phyloP scores from a whole-genome alignment of 2,888 invertebrate genomes.

The Tanaodytes sp. region DNA sequence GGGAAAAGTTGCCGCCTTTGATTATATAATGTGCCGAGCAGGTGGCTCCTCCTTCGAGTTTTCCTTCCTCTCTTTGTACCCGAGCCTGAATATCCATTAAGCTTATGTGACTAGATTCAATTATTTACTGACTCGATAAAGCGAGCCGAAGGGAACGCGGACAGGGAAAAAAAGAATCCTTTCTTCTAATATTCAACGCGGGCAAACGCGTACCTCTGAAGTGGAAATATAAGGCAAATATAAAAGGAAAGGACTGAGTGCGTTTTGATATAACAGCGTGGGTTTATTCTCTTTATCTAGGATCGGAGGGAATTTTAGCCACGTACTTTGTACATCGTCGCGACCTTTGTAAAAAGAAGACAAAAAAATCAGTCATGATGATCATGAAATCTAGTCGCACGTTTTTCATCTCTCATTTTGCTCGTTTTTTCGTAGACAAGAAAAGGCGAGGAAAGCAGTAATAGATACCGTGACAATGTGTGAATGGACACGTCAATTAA shows the following conservation, averaged over 20 bases:
- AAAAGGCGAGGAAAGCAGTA: too few species aligned
- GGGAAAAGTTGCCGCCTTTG: conserved; percentile 48
- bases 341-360: too few species aligned
- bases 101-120: conserved; percentile 49
- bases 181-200: conserved; percentile 46
- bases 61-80: conserved; percentile 34
- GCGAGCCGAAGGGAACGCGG: conserved; percentile 11
- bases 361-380: conserved; percentile 22
- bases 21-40: conserved; percentile 53
- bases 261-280: conserved; percentile 34
- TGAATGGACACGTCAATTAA: conserved; percentile 21
- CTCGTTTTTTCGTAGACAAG: too few species aligned
- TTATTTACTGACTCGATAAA: conserved; percentile 48
- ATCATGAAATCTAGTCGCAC: conserved; percentile 7
- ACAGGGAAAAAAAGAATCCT: conserved; percentile 20
- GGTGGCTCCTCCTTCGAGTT: conserved; percentile 47
- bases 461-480: conserved; percentile 6
- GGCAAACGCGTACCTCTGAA: conserved; percentile 23
- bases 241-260: conserved; percentile 35
- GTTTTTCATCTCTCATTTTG: background rate
- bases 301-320: conserved; percentile 19
- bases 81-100: conserved; percentile 41
- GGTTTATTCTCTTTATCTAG: conserved; percentile 40
- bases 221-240: conserved; percentile 36
- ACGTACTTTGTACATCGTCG: conserved; percentile 13